Conservation (phyloP, 2,888 invertebrate species). For the Perizoma affinitatum region DNA sequence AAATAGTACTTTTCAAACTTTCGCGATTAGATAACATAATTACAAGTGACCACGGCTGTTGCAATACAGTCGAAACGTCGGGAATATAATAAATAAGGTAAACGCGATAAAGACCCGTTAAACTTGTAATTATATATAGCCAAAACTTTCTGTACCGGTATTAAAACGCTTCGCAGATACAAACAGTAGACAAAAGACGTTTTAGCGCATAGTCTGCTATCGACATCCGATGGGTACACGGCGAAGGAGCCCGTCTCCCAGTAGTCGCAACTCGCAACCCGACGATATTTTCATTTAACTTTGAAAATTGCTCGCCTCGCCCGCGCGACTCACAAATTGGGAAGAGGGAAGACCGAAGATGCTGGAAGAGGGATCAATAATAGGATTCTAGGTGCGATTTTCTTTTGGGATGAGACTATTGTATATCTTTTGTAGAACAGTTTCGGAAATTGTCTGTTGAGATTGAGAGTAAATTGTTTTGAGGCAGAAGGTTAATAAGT, state of each 20-base stretch:
- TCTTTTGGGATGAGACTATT: slow-evolving; percentile 73
- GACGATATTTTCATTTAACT: slow-evolving; percentile 82
- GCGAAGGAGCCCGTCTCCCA: slow-evolving; percentile 40
- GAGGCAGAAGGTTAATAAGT: not conserved
- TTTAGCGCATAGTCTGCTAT: slow-evolving; percentile 51
- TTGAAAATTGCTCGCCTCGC: slow-evolving; percentile 77
- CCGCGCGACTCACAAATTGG: slow-evolving; percentile 76
- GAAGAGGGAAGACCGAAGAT: slow-evolving; percentile 37
- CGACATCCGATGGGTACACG: slow-evolving; percentile 38
- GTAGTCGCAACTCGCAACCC: slow-evolving; percentile 49
- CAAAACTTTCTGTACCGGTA: slow-evolving; percentile 1
- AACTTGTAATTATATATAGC: too few species aligned
- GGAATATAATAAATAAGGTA: too few species aligned
- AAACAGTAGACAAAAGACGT: slow-evolving; percentile 47
- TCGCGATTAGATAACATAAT: too few species aligned
- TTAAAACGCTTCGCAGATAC: slow-evolving; percentile 30
- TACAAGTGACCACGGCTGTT: too few species aligned
- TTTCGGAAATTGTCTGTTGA: slow-evolving; percentile 77
- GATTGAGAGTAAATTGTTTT: slow-evolving; percentile 33
- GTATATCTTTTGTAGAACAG: slow-evolving; percentile 79
- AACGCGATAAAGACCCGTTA: too few species aligned
- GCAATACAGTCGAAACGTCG: too few species aligned
- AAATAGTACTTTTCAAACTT: too few species aligned
- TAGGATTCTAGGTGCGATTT: slow-evolving; percentile 79
- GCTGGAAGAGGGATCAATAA: slow-evolving; percentile 81